A percentile compares a stretch with the other conserved stretches of the same genome.
Evolutionary conservation across 2,888 invertebrate genomes (phyloP).

Genomic region (Lycia hirtaria): DNA sequence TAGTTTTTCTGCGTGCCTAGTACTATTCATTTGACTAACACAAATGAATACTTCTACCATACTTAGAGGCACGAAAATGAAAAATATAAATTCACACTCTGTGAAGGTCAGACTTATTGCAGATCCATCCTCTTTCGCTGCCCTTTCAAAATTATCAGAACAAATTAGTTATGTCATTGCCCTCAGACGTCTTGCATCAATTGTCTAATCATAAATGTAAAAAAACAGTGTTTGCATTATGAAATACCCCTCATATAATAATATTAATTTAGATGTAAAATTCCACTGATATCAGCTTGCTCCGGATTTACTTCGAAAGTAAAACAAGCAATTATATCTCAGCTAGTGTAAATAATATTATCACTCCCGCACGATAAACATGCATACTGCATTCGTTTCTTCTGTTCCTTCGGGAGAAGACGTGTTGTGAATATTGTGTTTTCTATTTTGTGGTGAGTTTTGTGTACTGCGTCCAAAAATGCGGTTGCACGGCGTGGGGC

Average conservation of each 20-base stretch:
- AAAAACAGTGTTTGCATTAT: slow-evolving; percentile 20
- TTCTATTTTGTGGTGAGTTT: slow-evolving; percentile 38
- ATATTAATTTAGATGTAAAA: slow-evolving; percentile 55
- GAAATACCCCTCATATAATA: slow-evolving; percentile 17
- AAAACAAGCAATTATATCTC: slow-evolving; percentile 45
- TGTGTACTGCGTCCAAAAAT: slow-evolving; percentile 61
- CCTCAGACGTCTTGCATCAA: slow-evolving; percentile 19
- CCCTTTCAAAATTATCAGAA: slow-evolving; percentile 3
- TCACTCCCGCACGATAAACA: slow-evolving; percentile 41
- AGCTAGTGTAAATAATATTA: slow-evolving; percentile 53
- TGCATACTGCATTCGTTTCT: slow-evolving; percentile 62
- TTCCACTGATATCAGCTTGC: slow-evolving; percentile 59
- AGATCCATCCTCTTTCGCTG: not conserved
- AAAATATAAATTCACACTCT: too few species aligned
- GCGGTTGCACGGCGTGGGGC: slow-evolving; percentile 70
- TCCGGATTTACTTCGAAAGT: slow-evolving; percentile 47
- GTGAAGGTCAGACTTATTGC: not conserved
- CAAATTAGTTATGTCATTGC: slow-evolving; percentile 8
- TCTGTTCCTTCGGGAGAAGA: slow-evolving; percentile 54
- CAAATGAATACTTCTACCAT: too few species aligned
- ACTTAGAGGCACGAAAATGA: too few species aligned
- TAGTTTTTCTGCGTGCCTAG: too few species aligned
- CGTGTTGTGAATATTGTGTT: slow-evolving; percentile 49
- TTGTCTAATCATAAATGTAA: slow-evolving; percentile 19
- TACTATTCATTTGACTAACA: too few species aligned